Conservation (phyloP, 2,888 invertebrate genomes). For the Sesia apiformis region DNA sequence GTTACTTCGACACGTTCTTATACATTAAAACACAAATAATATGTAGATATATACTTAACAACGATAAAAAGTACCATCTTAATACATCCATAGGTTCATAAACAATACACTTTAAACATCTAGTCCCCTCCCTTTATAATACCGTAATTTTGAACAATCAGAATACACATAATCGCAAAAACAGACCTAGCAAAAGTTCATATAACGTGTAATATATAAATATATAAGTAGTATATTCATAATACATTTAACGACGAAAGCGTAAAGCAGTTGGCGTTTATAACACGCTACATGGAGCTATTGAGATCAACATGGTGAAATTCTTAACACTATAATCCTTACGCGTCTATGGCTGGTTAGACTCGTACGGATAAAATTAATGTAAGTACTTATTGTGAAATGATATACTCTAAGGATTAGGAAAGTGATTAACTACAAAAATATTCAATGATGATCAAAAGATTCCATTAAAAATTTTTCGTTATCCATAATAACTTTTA, state of each 20-base stretch:
- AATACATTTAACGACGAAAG: slow-evolving; percentile 10
- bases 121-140: slow-evolving; percentile 32
- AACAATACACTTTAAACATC: slow-evolving; percentile 17
- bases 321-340: slow-evolving; percentile 29
- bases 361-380: slow-evolving; percentile 42
- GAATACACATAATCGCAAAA: slow-evolving; percentile 35
- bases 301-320: slow-evolving; percentile 16
- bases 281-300: slow-evolving; percentile 33
- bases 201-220: slow-evolving; percentile 40
- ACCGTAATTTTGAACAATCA: slow-evolving; percentile 27
- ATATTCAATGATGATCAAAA: no score
- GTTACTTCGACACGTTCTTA: slow-evolving; percentile 40
- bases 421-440: slow-evolving; percentile 5
- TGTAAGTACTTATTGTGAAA: slow-evolving; percentile 10
- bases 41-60: slow-evolving; percentile 59
- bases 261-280: slow-evolving; percentile 3
- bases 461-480: neutral
- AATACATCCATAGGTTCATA: slow-evolving; percentile 33
- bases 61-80: slow-evolving; percentile 49
- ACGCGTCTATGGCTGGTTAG: slow-evolving; percentile 68
- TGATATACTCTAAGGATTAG: slow-evolving; percentile 10
- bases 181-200: slow-evolving; percentile 45
- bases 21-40: slow-evolving; percentile 32
- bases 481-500: neutral
- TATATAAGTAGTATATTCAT: slow-evolving; percentile 8